Percentiles rank a stretch among this genome's conserved stretches.
phyloP scores from a whole-genome alignment of 1,140 invertebrate genomes.

The Drosophila athabasca region DNA sequence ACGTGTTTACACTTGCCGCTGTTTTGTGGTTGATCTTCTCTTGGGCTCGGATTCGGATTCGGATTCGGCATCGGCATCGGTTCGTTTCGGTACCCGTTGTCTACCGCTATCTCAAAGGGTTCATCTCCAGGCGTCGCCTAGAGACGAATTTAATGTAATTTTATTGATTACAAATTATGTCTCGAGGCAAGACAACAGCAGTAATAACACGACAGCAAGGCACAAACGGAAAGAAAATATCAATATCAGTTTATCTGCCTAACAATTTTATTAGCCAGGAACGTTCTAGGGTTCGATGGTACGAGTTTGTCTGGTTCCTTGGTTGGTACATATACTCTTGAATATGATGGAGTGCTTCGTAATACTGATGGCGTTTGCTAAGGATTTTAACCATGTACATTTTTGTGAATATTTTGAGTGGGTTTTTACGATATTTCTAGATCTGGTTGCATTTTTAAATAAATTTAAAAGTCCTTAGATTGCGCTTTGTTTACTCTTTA shows the following conservation, averaged over 20 bases:
- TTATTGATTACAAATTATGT: constrained; percentile 81
- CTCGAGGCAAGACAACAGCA: constrained; percentile 34
- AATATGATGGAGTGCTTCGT: background rate
- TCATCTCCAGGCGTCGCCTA: constrained; percentile 48
- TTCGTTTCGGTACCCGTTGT: constrained; percentile 16
- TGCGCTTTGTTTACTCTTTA: too few relatives aligned
- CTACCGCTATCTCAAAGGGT: constrained; percentile 69
- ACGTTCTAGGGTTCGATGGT: constrained; percentile 1
- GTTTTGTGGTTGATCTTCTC: constrained; percentile 63
- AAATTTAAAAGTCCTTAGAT: too few relatives aligned
- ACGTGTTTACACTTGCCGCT: constrained; percentile 78
- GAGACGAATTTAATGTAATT: constrained; percentile 59
- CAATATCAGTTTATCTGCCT: constrained; percentile 63
- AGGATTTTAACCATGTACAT: too few relatives aligned
- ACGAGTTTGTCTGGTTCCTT: background rate
- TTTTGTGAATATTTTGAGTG: too few relatives aligned
- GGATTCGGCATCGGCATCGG: background rate
- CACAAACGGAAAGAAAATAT: constrained; percentile 31
- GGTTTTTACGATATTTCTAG: too few relatives aligned
- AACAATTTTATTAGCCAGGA: constrained; percentile 75
- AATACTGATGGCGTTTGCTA: background rate
- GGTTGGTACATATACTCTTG: background rate
- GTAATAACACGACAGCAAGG: constrained; percentile 22
- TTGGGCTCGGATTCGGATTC: constrained; percentile 1
- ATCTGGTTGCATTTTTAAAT: too few relatives aligned